These are phyloP conservation scores for Sebastes matsubarae DNA, from an alignment of 2,797 vertebrate genomes.

Conservation along the genomic window DNA sequence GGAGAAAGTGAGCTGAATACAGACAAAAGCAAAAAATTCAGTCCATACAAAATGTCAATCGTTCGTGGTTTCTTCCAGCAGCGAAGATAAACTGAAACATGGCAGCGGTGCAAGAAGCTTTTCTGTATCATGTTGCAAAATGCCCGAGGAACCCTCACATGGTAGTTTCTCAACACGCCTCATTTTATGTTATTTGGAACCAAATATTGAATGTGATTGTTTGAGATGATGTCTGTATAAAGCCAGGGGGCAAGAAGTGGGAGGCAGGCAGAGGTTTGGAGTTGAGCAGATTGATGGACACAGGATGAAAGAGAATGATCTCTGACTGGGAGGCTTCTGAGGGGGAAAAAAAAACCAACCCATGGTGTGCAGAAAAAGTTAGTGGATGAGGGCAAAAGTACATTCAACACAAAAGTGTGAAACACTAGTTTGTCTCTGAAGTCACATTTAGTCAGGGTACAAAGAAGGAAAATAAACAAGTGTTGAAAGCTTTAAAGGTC, in stretches of 20 bases:
- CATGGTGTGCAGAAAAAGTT: neutral
- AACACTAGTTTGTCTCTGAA: neutral
- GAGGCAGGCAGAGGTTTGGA: constrained; percentile 5
- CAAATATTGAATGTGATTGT: constrained; percentile 29
- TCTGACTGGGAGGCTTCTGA: constrained; percentile 15
- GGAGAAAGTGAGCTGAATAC: constrained; percentile 8
- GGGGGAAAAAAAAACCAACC: neutral
- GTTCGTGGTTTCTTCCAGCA: neutral
- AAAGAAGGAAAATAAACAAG: neutral
- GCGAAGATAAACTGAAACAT: constrained; percentile 12
- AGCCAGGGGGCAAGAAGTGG: constrained; percentile 17
- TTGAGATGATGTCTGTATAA: constrained; percentile 9
- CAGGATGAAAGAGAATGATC: constrained; percentile 32
- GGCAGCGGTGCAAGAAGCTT: neutral
- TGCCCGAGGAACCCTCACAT: neutral
- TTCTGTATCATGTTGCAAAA: constrained; percentile 8
- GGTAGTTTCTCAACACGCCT: neutral
- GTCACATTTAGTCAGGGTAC: neutral
- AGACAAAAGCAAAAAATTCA: neutral
- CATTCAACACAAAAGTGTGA: neutral
- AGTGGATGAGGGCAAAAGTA: neutral
- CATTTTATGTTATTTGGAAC: constrained; percentile 17
- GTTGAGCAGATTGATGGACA: constrained; percentile 34
- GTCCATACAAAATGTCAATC: no score
- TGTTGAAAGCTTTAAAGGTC: neutral